Conservation (phyloP, 2,797 vertebrate genomes). For the Catharus ustulatus region DNA sequence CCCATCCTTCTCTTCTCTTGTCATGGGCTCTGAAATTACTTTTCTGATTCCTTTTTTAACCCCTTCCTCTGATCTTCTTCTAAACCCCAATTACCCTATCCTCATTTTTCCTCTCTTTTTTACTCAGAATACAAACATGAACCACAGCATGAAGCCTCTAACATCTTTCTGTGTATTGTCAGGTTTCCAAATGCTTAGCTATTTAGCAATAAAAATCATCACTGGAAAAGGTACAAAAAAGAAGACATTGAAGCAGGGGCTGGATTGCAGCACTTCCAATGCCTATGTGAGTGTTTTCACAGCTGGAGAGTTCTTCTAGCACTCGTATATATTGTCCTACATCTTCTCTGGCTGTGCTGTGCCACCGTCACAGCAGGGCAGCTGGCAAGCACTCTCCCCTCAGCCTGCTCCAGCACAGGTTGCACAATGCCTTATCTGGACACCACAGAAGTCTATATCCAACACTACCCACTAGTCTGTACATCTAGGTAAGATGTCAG, state of each 20-base stretch:
- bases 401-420: not conserved
- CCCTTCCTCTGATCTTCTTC: not conserved
- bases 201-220: not conserved
- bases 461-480: not conserved
- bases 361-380: not conserved
- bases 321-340: not conserved
- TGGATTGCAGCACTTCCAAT: not conserved
- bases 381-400: not conserved
- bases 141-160: not conserved
- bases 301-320: not conserved
- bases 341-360: not conserved
- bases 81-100: not conserved
- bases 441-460: not conserved
- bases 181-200: not conserved
- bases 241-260: not conserved
- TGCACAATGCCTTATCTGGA: not conserved
- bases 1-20: not conserved
- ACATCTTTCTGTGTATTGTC: not conserved
- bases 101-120: not conserved
- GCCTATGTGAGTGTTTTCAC: not conserved
- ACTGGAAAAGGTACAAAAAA: not conserved
- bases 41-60: conserved; percentile 27
- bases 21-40: not conserved
- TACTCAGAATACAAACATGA: not conserved
- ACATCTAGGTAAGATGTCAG: not conserved